Evolutionary conservation across 2,888 invertebrate genomes (phyloP), one percentile per base, ranked within the genome.

Genomic region (Tipula helvola): DNA sequence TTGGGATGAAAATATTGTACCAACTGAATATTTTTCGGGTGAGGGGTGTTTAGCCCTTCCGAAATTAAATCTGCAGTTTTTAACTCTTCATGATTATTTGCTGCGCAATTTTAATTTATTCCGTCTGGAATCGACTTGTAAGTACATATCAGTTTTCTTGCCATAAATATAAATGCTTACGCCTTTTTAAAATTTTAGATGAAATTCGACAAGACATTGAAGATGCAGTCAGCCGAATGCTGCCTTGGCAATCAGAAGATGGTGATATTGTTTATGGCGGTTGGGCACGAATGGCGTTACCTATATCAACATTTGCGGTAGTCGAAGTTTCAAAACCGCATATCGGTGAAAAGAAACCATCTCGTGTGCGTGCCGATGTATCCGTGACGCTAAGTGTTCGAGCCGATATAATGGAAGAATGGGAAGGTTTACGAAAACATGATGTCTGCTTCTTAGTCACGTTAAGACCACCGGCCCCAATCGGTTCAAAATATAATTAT

Each of bases 1-100:
- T 89, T 99, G 99, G 99, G 98, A 99, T 91, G 99, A 99, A 91
- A 99, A 99, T 90, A 95, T 99, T 83, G 99, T 99, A 0, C 99
- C 99, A 0, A 97, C 98, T 0, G 98, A 99, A 89, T 98, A 98
- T 90, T 99, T 97, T 92, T 97, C 97, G 83, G 98, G 99, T 0
- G 99, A 99, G 91, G 97, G 96, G 28, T 97, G 97, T 89, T 93
- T 99, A 44, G 99, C 99, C 0, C 92, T 99, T 88, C 99, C 99
- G 0, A 99, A 99, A 91, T 92, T 99, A 3, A 99, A 99, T 92
- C 93, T 99, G 5, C 99, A 99, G 92, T 99, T 99, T 91, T 93
- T 99, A 12, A 99, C 99, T 0, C 92, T 99, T 5, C 99, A 99
- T 91, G 99, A 99, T 92, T 99, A 99, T 91, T 92, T 99, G 87